Base-by-base conservation (phyloP, 2,888 invertebrate genomes). In the Arenicola marina region DNA sequence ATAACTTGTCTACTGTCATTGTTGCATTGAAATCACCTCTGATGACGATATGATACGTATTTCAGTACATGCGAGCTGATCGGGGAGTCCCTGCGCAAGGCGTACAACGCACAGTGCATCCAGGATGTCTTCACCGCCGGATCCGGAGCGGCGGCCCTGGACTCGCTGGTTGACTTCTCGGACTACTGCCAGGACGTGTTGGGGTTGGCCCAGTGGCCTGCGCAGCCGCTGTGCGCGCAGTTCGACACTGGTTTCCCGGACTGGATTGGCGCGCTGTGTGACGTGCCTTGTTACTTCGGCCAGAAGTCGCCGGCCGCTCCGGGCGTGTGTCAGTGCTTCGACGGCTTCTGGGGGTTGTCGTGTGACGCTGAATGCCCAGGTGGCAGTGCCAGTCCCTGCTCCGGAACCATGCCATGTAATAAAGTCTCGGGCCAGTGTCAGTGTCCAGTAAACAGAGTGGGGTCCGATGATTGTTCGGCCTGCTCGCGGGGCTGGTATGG, bases 311-410 rank as follows among this genome's bases (percentile, higher is more conserved):
- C 43, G 34, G 21, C 33, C 34, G 1, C 33, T 34, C 51, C 15
- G 21, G 48, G 15, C 45, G 29, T 11, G 26, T 68, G 68, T 38
- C n/a, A 31, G 3, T 69, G 69, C 54, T 33, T 34, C 24, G 24
- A 44, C 18, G 69, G 69, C 18, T 69, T 59, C 63, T 69, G 69
- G 69, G 71, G 71, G 28, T 46, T 62, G 0, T 51, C 70, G 28
- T 76, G 76, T 60, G 60, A 66, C 15, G 48, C 55, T n/a, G 63
- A 66, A 29, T 76, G 75, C 60, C 75, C 75, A 18, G 76, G 76
- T 31, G 74, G 75, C 4, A 61, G 64, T 2, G 28, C 21, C 3
- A 63, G 61, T 26, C 72, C 74, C 18, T 76, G 76, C 51, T 68
- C 69, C 11, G 75, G 75, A 1, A 69, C 68, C 51, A 75, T 75